Evolutionary conservation across 2,888 invertebrate genomes (phyloP).

Genomic region (Limnephilus marmoratus): DNA sequence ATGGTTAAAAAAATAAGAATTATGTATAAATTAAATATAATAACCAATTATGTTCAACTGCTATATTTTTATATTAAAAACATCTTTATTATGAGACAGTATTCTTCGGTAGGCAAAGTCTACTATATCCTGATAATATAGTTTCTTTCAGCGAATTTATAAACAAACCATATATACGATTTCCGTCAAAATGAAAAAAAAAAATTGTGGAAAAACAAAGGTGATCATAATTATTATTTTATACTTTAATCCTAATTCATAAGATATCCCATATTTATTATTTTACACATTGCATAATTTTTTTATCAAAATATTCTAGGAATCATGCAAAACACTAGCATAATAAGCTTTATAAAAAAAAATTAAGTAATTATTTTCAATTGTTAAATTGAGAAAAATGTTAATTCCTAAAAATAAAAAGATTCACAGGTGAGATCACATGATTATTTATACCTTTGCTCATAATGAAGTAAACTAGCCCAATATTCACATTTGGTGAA

Average conservation of each 20-base stretch:
- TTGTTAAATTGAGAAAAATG: conserved; percentile 11
- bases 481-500: conserved; percentile 1
- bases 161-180: neutral
- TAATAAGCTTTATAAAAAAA: conserved; percentile 17
- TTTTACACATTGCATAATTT: neutral
- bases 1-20: no score
- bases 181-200: neutral
- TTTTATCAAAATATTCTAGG: conserved; percentile 25
- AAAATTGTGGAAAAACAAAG: neutral
- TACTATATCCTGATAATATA: neutral
- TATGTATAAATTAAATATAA: no score
- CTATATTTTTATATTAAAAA: neutral
- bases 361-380: conserved; percentile 26
- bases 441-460: neutral
- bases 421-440: conserved; percentile 47
- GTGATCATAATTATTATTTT: neutral
- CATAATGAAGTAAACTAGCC: conserved; percentile 3
- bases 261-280: conserved; percentile 28
- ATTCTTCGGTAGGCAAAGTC: neutral
- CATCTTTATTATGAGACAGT: neutral
- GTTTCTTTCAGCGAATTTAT: neutral
- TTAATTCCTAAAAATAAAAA: conserved; percentile 17
- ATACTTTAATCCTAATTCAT: conserved; percentile 22
- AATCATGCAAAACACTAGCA: conserved; percentile 29
- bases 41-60: neutral